Evolutionary conservation across 2,797 vertebrate genomes (phyloP).

Genomic region (Rhabdophis nuchalis): DNA sequence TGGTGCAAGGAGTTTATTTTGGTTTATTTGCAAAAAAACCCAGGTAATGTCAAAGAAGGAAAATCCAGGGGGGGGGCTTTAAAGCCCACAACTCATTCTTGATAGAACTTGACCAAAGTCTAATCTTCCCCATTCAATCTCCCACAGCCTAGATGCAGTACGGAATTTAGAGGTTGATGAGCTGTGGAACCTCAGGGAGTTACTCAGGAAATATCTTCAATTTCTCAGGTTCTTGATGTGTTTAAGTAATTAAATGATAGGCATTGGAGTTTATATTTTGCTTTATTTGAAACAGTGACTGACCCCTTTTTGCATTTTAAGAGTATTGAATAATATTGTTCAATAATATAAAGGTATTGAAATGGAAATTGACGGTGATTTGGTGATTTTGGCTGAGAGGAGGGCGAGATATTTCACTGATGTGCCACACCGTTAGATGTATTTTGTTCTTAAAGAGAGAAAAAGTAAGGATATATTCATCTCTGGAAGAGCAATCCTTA

Average conservation of each 20-base stretch:
- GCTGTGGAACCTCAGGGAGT: neutral
- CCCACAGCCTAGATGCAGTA: neutral
- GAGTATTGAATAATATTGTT: neutral
- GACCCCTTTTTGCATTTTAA: neutral
- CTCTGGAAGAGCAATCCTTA: neutral
- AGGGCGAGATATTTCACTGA: neutral
- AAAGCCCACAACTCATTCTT: neutral
- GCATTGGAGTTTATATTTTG: neutral
- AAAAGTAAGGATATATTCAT: neutral
- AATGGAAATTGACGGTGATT: neutral
- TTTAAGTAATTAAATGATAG: neutral
- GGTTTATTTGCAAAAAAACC: neutral
- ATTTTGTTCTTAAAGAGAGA: neutral
- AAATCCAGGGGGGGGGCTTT: neutral
- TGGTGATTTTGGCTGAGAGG: neutral
- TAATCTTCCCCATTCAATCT: neutral
- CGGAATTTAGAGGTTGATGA: neutral
- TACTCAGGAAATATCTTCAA: neutral
- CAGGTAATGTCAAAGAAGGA: neutral
- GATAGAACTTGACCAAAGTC: neutral
- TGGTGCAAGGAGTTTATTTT: no score
- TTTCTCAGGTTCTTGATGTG: neutral
- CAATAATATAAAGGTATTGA: neutral
- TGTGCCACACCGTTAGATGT: neutral
- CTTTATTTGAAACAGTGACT: neutral